phyloP scores from a whole-genome alignment of 2,888 invertebrate species.

The Elysia crispata region DNA sequence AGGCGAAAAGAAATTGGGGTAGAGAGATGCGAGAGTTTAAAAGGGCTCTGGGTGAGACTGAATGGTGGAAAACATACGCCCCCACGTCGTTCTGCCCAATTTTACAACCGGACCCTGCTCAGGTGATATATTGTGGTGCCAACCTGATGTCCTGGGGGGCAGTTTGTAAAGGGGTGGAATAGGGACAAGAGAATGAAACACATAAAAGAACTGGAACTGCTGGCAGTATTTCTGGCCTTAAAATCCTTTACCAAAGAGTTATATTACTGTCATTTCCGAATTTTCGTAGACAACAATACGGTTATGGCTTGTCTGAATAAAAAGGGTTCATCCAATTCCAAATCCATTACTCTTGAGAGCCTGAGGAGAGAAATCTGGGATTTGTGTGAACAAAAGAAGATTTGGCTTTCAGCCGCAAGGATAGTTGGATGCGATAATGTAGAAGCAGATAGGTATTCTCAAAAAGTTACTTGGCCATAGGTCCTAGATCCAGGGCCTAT shows the following conservation, averaged over 20 bases:
- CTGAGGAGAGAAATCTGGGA: slow-evolving; percentile 19
- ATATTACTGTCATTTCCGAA: slow-evolving; percentile 29
- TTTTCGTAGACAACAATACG: slow-evolving; percentile 38
- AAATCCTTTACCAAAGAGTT: slow-evolving; percentile 40
- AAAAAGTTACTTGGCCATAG: too few relatives aligned
- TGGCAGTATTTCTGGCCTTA: slow-evolving; percentile 29
- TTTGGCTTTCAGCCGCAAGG: too few relatives aligned
- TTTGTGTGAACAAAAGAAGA: neutral
- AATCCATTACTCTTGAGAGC: neutral
- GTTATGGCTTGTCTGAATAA: slow-evolving; percentile 45
- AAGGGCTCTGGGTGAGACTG: slow-evolving; percentile 14
- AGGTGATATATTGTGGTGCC: slow-evolving; percentile 31
- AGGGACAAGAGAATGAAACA: slow-evolving; percentile 1
- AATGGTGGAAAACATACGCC: slow-evolving; percentile 42
- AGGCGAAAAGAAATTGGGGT: too few relatives aligned
- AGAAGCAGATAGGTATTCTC: neutral
- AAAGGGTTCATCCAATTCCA: slow-evolving; percentile 42
- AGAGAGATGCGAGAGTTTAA: too few relatives aligned
- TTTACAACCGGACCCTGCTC: neutral
- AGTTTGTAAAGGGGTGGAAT: slow-evolving; percentile 13
- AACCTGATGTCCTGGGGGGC: slow-evolving; percentile 44
- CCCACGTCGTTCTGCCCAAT: slow-evolving; percentile 25
- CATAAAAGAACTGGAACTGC: slow-evolving; percentile 43
- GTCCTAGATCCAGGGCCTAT: too few relatives aligned
- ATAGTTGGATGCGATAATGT: slow-evolving; percentile 32